Conservation (phyloP, 2,888 invertebrate genomes). For the Synanthedon tipuliformis region DNA sequence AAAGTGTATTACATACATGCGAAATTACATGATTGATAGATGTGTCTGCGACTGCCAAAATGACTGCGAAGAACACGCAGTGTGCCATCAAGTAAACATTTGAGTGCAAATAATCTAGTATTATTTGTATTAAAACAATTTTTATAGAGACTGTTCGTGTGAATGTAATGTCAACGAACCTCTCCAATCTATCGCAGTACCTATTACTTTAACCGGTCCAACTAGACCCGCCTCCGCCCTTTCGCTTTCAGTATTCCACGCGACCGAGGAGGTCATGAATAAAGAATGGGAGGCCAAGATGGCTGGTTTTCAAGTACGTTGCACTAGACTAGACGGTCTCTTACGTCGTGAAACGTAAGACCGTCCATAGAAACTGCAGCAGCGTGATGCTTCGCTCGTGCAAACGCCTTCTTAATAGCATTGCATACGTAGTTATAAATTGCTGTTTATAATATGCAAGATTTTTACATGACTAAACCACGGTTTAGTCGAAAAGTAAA, state of each 20-base stretch:
- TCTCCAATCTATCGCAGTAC: constrained; percentile 13
- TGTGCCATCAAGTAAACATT: too few relatives aligned
- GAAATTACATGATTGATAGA: too few relatives aligned
- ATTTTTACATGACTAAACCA: neutral
- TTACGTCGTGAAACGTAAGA: neutral
- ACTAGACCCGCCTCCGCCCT: constrained; percentile 10
- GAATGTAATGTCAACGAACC: constrained; percentile 24
- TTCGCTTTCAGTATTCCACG: neutral
- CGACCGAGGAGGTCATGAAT: neutral
- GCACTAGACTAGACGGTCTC: neutral
- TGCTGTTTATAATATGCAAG: neutral
- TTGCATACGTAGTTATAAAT: neutral
- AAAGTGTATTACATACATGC: too few relatives aligned
- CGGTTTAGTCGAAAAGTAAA: too few relatives aligned
- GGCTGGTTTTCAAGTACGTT: neutral
- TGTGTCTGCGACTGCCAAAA: too few relatives aligned
- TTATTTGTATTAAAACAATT: too few relatives aligned
- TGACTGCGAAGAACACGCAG: too few relatives aligned
- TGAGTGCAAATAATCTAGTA: too few relatives aligned
- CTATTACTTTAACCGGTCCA: constrained; percentile 15
- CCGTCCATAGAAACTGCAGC: constrained; percentile 18
- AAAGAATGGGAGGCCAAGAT: neutral
- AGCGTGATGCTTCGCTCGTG: constrained; percentile 10
- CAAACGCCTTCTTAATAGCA: constrained; percentile 3
- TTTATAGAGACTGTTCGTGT: neutral